These are phyloP conservation scores for Diachasma alloeum DNA, from an alignment of 1,140 invertebrate genomes.

Conservation along the genomic window DNA sequence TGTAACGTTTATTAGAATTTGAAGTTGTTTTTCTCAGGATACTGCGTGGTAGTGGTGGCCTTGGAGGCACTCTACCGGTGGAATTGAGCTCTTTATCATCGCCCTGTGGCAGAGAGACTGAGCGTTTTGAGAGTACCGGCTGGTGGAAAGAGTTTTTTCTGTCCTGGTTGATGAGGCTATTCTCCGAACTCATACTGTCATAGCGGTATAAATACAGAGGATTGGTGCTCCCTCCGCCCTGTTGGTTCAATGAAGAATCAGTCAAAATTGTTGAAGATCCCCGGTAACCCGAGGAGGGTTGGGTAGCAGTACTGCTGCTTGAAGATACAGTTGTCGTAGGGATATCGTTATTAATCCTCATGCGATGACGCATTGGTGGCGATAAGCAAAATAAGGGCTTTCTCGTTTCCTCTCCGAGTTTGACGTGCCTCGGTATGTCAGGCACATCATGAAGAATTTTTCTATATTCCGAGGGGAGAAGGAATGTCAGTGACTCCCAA, in stretches of 20 bases:
- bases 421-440: slow-evolving; percentile 73
- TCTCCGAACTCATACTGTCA: slow-evolving; percentile 77
- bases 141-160: slow-evolving; percentile 49
- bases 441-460: slow-evolving; percentile 78
- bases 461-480: slow-evolving; percentile 83
- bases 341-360: slow-evolving; percentile 59
- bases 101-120: slow-evolving; percentile 70
- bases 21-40: slow-evolving; percentile 74
- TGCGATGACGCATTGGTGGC: slow-evolving; percentile 67
- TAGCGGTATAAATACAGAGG: slow-evolving; percentile 84
- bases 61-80: slow-evolving; percentile 68
- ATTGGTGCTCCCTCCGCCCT: slow-evolving; percentile 59
- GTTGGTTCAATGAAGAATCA: slow-evolving; percentile 74
- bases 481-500: slow-evolving; percentile 89
- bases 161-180: slow-evolving; percentile 68
- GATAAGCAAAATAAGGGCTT: slow-evolving; percentile 74
- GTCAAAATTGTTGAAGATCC: slow-evolving; percentile 84
- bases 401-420: slow-evolving; percentile 66
- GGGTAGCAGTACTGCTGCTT: slow-evolving; percentile 79
- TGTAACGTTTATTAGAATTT: slow-evolving; percentile 74
- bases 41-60: slow-evolving; percentile 75
- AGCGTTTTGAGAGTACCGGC: slow-evolving; percentile 69
- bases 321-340: slow-evolving; percentile 72
- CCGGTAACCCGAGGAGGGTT: slow-evolving; percentile 83
- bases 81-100: slow-evolving; percentile 61